Percentiles rank a stretch among this genome's conserved stretches.
Conservation (phyloP, 2,113 vertebrate genomes). For the Ibidorhyncha struthersii region DNA sequence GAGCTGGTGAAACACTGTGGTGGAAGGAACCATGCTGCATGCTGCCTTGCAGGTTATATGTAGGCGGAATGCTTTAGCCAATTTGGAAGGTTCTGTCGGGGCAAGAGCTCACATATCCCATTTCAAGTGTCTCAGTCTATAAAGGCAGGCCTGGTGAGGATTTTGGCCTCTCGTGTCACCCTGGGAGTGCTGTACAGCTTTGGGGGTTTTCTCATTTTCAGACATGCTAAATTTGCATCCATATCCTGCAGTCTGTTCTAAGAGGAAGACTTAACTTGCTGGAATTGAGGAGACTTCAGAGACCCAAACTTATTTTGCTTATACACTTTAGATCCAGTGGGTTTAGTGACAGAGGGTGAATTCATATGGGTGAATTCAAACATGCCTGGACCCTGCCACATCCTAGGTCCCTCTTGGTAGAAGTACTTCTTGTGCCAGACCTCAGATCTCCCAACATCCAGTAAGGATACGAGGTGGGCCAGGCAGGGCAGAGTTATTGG, state of each 20-base stretch:
- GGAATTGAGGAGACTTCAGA: background rate
- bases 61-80: background rate
- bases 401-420: background rate
- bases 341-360: background rate
- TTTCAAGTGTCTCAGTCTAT: background rate
- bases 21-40: background rate
- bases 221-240: background rate
- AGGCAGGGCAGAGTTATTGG: background rate
- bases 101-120: background rate
- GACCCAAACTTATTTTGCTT: background rate
- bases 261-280: background rate
- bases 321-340: background rate
- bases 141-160: background rate
- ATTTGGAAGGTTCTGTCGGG: background rate
- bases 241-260: background rate
- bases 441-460: background rate
- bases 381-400: background rate
- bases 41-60: background rate
- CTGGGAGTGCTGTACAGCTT: background rate
- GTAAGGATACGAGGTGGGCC: background rate
- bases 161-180: background rate
- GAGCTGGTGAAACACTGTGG: background rate
- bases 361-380: background rate
- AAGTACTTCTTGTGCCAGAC: background rate
- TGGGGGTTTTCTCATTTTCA: background rate